These are phyloP conservation scores for Calvadosia cruxmelitensis DNA, from an alignment of 30 jellyfish, hydroid and myxozoan species.

Conservation along the genomic window DNA sequence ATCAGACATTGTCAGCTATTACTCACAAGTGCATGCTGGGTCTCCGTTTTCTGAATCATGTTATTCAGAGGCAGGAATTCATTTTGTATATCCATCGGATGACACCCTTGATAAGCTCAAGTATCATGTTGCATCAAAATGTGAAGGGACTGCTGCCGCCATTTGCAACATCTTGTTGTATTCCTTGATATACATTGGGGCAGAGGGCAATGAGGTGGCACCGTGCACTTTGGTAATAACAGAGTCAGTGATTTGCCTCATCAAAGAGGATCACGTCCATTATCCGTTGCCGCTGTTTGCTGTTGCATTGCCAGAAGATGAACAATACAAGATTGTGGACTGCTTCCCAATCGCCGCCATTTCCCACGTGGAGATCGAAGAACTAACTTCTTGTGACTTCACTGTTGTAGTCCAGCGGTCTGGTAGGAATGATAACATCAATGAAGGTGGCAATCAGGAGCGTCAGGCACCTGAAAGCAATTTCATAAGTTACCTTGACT, in stretches of 20 bases:
- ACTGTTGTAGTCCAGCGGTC: slow-evolving; percentile 45
- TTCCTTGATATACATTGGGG: slow-evolving; percentile 39
- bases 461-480: background rate
- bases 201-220: slow-evolving; percentile 20
- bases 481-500: background rate
- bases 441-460: background rate
- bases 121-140: slow-evolving; percentile 22
- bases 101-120: slow-evolving; percentile 68
- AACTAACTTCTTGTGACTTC: slow-evolving; percentile 47
- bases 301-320: slow-evolving; percentile 60
- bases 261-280: slow-evolving; percentile 70
- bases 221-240: slow-evolving; percentile 76
- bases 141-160: slow-evolving; percentile 19
- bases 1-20: slow-evolving; percentile 20
- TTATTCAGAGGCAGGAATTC: slow-evolving; percentile 58
- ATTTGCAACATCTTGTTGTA: slow-evolving; percentile 40
- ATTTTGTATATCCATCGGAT: slow-evolving; percentile 84
- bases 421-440: slow-evolving; percentile 42
- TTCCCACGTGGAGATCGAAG: slow-evolving; percentile 58
- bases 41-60: slow-evolving; percentile 70
- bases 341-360: slow-evolving; percentile 46
- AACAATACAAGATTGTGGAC: slow-evolving; percentile 63
- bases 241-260: slow-evolving; percentile 41
- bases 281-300: slow-evolving; percentile 82
- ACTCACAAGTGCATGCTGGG: slow-evolving; percentile 20